Percentiles rank a stretch among this genome's conserved stretches.
These are phyloP conservation scores for Drosophila quinaria DNA, from an alignment of 2,888 invertebrate species.

Conservation along the genomic window DNA sequence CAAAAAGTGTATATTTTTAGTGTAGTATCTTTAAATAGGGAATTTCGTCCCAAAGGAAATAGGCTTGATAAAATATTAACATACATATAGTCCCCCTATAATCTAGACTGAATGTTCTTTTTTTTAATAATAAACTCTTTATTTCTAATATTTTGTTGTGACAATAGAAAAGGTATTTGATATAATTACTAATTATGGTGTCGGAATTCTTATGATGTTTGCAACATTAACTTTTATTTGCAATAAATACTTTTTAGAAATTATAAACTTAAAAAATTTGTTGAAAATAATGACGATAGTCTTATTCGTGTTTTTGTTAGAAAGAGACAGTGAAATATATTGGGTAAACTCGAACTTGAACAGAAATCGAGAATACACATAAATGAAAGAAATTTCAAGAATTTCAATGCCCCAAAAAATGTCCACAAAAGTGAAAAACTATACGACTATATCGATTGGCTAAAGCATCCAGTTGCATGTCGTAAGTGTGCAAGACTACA, in stretches of 20 bases:
- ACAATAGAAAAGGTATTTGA: neutral
- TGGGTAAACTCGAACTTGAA: neutral
- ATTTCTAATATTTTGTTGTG: neutral
- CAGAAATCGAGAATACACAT: slow-evolving; percentile 1
- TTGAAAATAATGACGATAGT: no score
- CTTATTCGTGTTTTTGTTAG: no score
- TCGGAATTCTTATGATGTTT: neutral
- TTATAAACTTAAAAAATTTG: no score
- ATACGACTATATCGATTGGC: slow-evolving; percentile 31
- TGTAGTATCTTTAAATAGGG: neutral
- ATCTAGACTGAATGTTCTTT: no score
- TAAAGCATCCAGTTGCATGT: slow-evolving; percentile 12
- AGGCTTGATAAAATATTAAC: neutral
- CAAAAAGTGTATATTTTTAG: slow-evolving; percentile 9
- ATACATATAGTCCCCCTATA: neutral
- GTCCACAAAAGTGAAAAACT: slow-evolving; percentile 40
- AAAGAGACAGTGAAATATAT: neutral
- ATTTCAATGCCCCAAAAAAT: neutral
- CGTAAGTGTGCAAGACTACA: slow-evolving; percentile 3
- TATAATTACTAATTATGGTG: neutral
- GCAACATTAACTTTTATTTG: neutral
- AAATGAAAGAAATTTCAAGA: slow-evolving; percentile 29
- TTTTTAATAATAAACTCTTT: neutral
- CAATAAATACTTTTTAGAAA: no score
- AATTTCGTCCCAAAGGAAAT: neutral